phyloP scores from a whole-genome alignment of 2,888 invertebrate genomes.

The Eucriotettix oculatus region DNA sequence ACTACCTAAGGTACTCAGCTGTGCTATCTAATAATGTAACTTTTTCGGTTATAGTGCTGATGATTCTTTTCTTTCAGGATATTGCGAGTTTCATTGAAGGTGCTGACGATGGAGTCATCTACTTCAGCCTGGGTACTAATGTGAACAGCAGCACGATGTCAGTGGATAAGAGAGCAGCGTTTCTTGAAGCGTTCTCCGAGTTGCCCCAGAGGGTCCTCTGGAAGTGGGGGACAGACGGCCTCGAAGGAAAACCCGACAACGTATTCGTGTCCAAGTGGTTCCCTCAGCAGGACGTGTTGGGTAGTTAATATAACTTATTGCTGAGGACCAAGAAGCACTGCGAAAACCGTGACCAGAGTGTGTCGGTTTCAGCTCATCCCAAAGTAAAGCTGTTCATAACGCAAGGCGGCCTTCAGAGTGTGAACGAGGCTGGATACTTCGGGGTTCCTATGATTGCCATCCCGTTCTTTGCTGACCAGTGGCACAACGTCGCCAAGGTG shows the following conservation, averaged over 20 bases:
- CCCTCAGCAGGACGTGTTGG: constrained; percentile 25
- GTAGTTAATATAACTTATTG: neutral
- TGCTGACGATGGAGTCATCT: constrained; percentile 28
- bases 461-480: no score
- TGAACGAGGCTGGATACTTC: no score
- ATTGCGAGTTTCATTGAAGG: constrained; percentile 26
- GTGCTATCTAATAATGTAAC: no score
- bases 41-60: no score
- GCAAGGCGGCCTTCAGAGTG: no score
- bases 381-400: no score
- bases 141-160: constrained; percentile 28
- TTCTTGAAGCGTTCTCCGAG: constrained; percentile 26
- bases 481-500: no score
- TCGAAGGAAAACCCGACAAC: constrained; percentile 24
- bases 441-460: no score
- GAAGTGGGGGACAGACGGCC: constrained; percentile 30
- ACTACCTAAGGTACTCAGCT: no score
- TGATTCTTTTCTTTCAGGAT: constrained; percentile 14
- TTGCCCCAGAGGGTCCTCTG: constrained; percentile 28
- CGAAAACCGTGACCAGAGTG: no score
- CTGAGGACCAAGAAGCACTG: no score
- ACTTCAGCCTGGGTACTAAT: constrained; percentile 32
- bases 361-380: no score
- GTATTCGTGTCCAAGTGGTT: constrained; percentile 29
- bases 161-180: constrained; percentile 21